Evolutionary conservation across 2,888 invertebrate genomes (phyloP).

Genomic region (Lasioglossum lativentre): DNA sequence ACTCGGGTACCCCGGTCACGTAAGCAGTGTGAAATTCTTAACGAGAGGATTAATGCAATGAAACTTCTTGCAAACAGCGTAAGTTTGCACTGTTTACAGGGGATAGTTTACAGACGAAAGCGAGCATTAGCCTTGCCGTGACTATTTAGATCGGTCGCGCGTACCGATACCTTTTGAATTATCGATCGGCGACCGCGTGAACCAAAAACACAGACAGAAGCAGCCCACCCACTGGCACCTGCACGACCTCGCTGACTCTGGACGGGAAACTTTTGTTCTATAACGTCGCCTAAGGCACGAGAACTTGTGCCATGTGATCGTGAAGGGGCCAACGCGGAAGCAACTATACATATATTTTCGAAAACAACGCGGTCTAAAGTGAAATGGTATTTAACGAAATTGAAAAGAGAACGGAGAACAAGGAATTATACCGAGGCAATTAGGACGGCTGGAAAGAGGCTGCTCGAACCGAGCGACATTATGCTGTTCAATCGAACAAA

Average conservation of each 20-base stretch:
- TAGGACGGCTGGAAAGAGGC: neutral
- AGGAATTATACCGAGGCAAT: constrained; percentile 8
- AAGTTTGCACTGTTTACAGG: neutral
- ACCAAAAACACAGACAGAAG: constrained; percentile 37
- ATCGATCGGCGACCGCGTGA: constrained; percentile 50
- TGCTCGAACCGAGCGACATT: neutral
- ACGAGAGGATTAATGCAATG: neutral
- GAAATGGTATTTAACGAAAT: neutral
- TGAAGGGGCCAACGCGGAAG: neutral
- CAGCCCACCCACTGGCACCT: constrained; percentile 14
- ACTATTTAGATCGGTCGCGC: constrained; percentile 29
- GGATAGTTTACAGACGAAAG: neutral
- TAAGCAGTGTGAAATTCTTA: neutral
- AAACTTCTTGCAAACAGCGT: neutral
- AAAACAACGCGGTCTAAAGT: neutral
- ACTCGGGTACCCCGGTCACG: too few species aligned
- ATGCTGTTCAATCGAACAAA: neutral
- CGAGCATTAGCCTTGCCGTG: neutral
- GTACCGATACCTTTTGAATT: constrained; percentile 55
- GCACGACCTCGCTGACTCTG: constrained; percentile 46
- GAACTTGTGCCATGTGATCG: constrained; percentile 19
- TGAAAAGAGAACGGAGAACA: constrained; percentile 7
- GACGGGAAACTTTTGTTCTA: constrained; percentile 42
- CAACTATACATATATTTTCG: neutral
- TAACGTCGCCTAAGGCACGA: neutral